These are phyloP conservation scores for Timema podura DNA, from an alignment of 2,888 invertebrate species.

Conservation along the genomic window DNA sequence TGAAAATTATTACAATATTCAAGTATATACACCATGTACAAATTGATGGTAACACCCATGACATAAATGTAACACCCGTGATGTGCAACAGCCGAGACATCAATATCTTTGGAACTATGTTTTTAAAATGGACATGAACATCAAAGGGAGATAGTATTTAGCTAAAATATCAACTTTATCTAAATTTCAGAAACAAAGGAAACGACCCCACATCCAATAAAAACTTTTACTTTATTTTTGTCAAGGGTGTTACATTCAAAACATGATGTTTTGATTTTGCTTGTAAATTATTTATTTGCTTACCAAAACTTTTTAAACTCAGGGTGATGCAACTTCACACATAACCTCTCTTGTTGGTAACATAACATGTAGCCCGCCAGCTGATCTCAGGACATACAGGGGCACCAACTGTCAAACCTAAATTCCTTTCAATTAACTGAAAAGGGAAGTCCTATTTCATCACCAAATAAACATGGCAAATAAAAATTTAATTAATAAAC, in stretches of 20 bases:
- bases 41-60: not conserved
- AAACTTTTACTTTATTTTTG: not conserved
- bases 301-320: not conserved
- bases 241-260: conserved; percentile 1
- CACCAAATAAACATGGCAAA: not conserved
- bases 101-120: not conserved
- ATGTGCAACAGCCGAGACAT: too few species aligned
- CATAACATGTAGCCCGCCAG: not conserved
- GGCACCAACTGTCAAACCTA: not conserved
- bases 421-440: not conserved
- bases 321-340: not conserved
- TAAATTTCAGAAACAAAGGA: not conserved
- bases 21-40: not conserved
- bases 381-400: not conserved
- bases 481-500: not conserved
- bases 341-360: not conserved
- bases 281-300: not conserved
- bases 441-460: not conserved
- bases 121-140: not conserved
- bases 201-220: not conserved
- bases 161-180: conserved; percentile 4
- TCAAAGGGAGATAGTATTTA: not conserved
- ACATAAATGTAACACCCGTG: conserved; percentile 6
- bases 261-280: not conserved
- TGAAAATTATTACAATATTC: conserved; percentile 3